A percentile compares a stretch with the other conserved stretches of the same genome.
Conservation (phyloP, 2,113 vertebrate species). For the Cisticola juncidis region DNA sequence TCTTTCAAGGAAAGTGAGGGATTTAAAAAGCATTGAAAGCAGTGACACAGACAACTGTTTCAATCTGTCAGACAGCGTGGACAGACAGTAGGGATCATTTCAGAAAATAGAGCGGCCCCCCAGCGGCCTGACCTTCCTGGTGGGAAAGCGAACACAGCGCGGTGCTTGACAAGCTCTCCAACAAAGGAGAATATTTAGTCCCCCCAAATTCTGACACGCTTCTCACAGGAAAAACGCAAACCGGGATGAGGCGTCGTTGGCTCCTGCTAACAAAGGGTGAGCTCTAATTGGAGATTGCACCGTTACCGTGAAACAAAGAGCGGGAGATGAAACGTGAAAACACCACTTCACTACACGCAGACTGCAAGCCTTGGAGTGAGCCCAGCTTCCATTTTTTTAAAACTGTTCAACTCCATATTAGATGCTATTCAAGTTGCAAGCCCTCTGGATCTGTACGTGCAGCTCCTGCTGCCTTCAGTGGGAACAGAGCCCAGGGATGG, state of each 20-base stretch:
- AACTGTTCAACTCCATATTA: not conserved
- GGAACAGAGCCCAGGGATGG: not conserved
- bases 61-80: constrained; percentile 78
- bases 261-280: constrained; percentile 43
- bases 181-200: constrained; percentile 78
- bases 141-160: constrained; percentile 73
- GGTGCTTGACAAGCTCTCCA: constrained; percentile 73
- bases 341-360: not conserved
- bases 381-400: not conserved
- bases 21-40: constrained; percentile 66
- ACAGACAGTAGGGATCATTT: constrained; percentile 77
- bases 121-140: constrained; percentile 80
- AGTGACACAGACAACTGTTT: constrained; percentile 78
- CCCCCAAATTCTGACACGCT: constrained; percentile 75
- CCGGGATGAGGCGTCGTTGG: not conserved
- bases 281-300: constrained; percentile 45
- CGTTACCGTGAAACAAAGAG: not conserved
- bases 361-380: not conserved
- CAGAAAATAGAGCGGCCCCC: constrained; percentile 72
- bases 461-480: not conserved
- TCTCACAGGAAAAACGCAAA: constrained; percentile 75
- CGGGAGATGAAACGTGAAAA: not conserved
- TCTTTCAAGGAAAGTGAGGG: constrained; percentile 65
- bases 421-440: not conserved
- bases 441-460: not conserved